Evolutionary conservation across 2,113 vertebrate genomes (phyloP).

Genomic region (Hymenochirus boettgeri): DNA sequence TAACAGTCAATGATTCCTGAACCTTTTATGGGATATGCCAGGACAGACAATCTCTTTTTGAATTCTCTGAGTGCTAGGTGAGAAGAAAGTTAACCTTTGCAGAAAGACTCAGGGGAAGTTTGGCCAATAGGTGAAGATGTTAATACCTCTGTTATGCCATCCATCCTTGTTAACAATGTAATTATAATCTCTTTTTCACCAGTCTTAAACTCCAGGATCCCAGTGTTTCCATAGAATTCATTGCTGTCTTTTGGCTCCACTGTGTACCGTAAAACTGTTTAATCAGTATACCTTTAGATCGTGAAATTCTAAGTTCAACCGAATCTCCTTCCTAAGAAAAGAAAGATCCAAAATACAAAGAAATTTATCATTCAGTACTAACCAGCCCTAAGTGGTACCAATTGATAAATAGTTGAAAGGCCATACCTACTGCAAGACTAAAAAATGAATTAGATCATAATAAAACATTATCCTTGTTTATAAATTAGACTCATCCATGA

Average conservation of each 20-base stretch:
- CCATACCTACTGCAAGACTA: no score
- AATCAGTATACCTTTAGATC: slow-evolving; percentile 78
- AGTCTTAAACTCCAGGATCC: slow-evolving; percentile 87
- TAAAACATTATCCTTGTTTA: no score
- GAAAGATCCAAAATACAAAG: slow-evolving; percentile 5
- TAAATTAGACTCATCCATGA: no score
- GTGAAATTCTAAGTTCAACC: slow-evolving; percentile 80
- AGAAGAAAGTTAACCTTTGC: slow-evolving; percentile 29
- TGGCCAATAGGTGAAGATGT: slow-evolving; percentile 20
- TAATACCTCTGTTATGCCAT: slow-evolving; percentile 81
- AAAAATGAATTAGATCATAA: no score
- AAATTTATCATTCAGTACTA: not conserved
- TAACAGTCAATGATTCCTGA: slow-evolving; percentile 25
- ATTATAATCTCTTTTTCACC: slow-evolving; percentile 85
- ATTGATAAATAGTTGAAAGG: no score
- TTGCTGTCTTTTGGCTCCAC: slow-evolving; percentile 74
- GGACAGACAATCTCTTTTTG: slow-evolving; percentile 25
- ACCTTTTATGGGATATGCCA: slow-evolving; percentile 15
- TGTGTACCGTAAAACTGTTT: slow-evolving; percentile 82
- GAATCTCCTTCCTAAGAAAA: slow-evolving; percentile 84
- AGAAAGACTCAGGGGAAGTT: slow-evolving; percentile 19
- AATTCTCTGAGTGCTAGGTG: slow-evolving; percentile 26
- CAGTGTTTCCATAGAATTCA: slow-evolving; percentile 88
- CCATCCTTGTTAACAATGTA: slow-evolving; percentile 79
- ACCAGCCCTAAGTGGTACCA: no score